A percentile compares a stretch with the other conserved stretches of the same genome.
Evolutionary conservation across 2,797 vertebrate genomes (phyloP).

Genomic region (Typhlichthys subterraneus): DNA sequence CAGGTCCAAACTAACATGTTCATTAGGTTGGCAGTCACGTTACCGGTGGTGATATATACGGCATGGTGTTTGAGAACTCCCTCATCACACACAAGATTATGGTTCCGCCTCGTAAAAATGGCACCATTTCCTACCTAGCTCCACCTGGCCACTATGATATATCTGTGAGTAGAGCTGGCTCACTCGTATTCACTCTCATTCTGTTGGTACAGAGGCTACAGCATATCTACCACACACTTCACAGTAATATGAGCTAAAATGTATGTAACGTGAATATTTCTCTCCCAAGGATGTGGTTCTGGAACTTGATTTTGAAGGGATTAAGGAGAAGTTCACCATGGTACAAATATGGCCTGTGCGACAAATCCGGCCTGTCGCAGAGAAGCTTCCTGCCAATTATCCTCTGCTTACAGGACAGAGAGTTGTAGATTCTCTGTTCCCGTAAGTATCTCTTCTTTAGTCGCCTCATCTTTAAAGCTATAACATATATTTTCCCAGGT

Average conservation of each 20-base stretch:
- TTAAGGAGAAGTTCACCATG: slow-evolving; percentile 98
- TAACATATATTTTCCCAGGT: too few species aligned
- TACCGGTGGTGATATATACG: slow-evolving; percentile 84
- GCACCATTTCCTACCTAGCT: slow-evolving; percentile 93
- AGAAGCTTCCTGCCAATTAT: slow-evolving; percentile 95
- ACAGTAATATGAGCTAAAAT: not conserved
- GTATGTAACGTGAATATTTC: not conserved
- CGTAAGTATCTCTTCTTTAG: slow-evolving; percentile 78
- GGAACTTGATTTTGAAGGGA: slow-evolving; percentile 94
- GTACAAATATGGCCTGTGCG: slow-evolving; percentile 97
- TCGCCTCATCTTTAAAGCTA: not conserved
- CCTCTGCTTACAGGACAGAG: slow-evolving; percentile 82
- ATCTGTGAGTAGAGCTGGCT: slow-evolving; percentile 80
- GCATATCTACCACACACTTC: too few species aligned
- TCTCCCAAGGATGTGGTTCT: slow-evolving; percentile 89
- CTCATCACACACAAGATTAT: slow-evolving; percentile 97
- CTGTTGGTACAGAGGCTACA: too few species aligned
- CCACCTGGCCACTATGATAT: slow-evolving; percentile 92
- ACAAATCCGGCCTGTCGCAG: slow-evolving; percentile 92
- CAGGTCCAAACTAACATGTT: slow-evolving; percentile 1
- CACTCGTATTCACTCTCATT: too few species aligned
- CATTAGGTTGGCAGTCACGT: slow-evolving; percentile 88
- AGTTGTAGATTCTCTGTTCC: slow-evolving; percentile 88
- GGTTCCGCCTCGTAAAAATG: slow-evolving; percentile 91
- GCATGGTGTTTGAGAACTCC: slow-evolving; percentile 86